These are phyloP conservation scores for Neuroterus valhalla DNA, from an alignment of 1,140 invertebrate species.

Conservation along the genomic window DNA sequence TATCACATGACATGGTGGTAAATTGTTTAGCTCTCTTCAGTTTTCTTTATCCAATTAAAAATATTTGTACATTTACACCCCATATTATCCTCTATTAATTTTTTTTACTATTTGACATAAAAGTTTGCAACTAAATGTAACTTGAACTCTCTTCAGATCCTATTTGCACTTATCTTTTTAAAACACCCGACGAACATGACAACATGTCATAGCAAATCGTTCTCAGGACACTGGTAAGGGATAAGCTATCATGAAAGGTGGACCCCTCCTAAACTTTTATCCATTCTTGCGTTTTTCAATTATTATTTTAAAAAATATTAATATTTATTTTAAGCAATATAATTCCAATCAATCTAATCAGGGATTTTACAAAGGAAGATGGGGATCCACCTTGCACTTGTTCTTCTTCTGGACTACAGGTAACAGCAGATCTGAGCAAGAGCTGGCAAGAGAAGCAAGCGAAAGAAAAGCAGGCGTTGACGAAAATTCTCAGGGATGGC, in stretches of 20 bases:
- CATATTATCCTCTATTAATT: not conserved
- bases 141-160: conserved; percentile 59
- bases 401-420: conserved; percentile 44
- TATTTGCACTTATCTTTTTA: conserved; percentile 57
- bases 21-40: too few species aligned
- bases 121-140: conserved; percentile 52
- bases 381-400: conserved; percentile 50
- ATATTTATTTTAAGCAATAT: not conserved
- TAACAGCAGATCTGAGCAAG: conserved; percentile 64
- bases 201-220: conserved; percentile 67
- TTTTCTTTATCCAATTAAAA: too few species aligned
- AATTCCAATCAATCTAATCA: not conserved
- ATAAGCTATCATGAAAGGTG: conserved; percentile 54
- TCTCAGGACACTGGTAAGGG: conserved; percentile 60
- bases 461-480: conserved; percentile 13
- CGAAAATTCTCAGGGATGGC: not conserved
- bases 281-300: not conserved
- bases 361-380: not conserved
- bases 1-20: too few species aligned
- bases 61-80: not conserved
- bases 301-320: too few species aligned
- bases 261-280: conserved; percentile 41
- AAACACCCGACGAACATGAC: conserved; percentile 67
- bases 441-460: conserved; percentile 44
- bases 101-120: conserved; percentile 46